Percentiles rank a stretch among this genome's conserved stretches.
Evolutionary conservation across 2,113 vertebrate genomes (phyloP).

Genomic region (Salvator merianae): DNA sequence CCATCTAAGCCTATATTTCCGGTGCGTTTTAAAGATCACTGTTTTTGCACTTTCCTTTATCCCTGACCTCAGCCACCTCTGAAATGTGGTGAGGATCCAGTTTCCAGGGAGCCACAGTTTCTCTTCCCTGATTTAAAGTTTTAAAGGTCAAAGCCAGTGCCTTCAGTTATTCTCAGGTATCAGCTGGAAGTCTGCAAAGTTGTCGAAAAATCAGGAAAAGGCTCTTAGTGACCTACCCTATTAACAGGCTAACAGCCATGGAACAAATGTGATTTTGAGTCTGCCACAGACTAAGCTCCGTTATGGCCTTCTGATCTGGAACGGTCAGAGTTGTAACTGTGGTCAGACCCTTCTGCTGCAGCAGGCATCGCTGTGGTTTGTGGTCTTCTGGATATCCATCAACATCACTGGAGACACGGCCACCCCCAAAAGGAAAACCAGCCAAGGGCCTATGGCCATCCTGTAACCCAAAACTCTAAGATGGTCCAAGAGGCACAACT

Average conservation of each 20-base stretch:
- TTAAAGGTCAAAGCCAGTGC: neutral
- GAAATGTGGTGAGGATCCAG: too few species aligned
- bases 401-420: neutral
- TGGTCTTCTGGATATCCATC: neutral
- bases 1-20: too few species aligned
- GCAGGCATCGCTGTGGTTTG: neutral
- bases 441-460: constrained; percentile 45
- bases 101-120: too few species aligned
- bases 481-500: neutral
- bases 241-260: neutral
- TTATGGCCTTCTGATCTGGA: neutral
- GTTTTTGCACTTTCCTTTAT: too few species aligned
- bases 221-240: neutral
- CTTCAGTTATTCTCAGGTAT: neutral
- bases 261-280: neutral
- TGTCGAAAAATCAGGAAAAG: neutral
- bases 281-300: neutral
- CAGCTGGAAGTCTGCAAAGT: neutral
- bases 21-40: too few species aligned
- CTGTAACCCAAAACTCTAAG: constrained; percentile 37
- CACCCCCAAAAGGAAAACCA: neutral
- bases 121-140: neutral
- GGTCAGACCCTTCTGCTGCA: neutral
- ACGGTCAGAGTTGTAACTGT: neutral
- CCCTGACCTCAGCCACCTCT: too few species aligned